phyloP scores from a whole-genome alignment of 1,140 invertebrate species.

The Eurosta solidaginis region DNA sequence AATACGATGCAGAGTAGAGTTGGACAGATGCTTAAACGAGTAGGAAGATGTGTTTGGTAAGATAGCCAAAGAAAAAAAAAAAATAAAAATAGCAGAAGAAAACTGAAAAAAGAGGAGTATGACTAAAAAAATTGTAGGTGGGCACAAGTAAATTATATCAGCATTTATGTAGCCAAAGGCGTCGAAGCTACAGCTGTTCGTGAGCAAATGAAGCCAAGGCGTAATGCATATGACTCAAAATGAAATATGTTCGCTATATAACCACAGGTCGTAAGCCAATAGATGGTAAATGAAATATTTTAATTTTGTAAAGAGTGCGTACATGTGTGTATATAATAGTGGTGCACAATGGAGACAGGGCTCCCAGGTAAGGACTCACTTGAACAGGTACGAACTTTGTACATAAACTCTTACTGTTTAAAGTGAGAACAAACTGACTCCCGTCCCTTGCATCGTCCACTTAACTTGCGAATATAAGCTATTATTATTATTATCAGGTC shows the following conservation, averaged over 20 bases:
- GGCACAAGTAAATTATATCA: not conserved
- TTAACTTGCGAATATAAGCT: too few relatives aligned
- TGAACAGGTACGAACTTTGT: too few relatives aligned
- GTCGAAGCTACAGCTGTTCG: not conserved
- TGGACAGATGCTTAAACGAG: not conserved
- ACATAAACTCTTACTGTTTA: too few relatives aligned
- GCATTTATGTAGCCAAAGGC: not conserved
- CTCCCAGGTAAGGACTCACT: too few relatives aligned
- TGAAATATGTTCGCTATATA: not conserved
- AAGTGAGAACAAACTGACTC: too few relatives aligned
- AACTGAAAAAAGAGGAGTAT: not conserved
- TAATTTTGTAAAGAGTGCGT: not conserved
- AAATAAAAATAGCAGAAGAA: not conserved
- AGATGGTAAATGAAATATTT: not conserved
- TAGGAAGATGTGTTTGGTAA: not conserved
- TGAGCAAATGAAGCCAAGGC: not conserved
- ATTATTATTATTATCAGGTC: too few relatives aligned
- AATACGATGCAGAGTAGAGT: not conserved
- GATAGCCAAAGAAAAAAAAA: not conserved
- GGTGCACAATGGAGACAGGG: too few relatives aligned
- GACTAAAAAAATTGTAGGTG: not conserved
- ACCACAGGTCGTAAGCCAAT: not conserved
- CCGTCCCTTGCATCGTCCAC: too few relatives aligned
- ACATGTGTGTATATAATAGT: too few relatives aligned
- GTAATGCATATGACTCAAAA: not conserved